Conservation (phyloP, 2,888 invertebrate species). For the Ennomos erosarius region DNA sequence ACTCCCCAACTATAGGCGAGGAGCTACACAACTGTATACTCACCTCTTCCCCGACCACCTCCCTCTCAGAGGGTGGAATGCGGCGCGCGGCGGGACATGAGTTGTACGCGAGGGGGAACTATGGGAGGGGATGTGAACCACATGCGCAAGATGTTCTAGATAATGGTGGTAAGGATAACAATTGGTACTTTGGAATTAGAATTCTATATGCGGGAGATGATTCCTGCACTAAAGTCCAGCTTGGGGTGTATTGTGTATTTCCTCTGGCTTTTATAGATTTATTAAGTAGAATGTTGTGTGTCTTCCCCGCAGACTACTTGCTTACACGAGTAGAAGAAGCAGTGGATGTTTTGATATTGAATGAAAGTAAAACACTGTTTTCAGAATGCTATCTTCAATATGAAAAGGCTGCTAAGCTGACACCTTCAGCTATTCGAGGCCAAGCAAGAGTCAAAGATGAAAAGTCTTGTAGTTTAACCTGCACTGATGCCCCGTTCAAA, state of each 20-base stretch:
- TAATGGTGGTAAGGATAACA: conserved; percentile 25
- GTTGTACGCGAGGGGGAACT: conserved; percentile 92
- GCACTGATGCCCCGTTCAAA: conserved; percentile 86
- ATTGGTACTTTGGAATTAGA: no score
- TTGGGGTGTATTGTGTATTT: no score
- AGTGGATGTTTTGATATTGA: no score
- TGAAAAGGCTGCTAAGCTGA: conserved; percentile 89
- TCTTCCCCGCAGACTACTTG: no score
- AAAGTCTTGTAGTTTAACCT: conserved; percentile 89
- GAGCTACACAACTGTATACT: conserved; percentile 91
- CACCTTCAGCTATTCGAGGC: conserved; percentile 87
- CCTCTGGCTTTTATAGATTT: no score
- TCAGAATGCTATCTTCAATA: conserved; percentile 92
- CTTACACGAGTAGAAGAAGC: no score
- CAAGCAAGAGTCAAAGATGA: conserved; percentile 87
- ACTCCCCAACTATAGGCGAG: conserved; percentile 87
- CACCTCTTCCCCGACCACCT: conserved; percentile 87
- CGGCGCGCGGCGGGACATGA: conserved; percentile 83
- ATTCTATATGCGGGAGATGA: no score
- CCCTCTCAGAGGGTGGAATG: conserved; percentile 76
- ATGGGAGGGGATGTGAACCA: conserved; percentile 92
- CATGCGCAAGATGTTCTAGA: conserved; percentile 76
- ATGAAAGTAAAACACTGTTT: no score
- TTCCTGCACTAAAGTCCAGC: no score
- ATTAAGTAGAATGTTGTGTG: no score